Conservation (phyloP, 2,113 vertebrate species). For the Gobiocypris rarus region DNA sequence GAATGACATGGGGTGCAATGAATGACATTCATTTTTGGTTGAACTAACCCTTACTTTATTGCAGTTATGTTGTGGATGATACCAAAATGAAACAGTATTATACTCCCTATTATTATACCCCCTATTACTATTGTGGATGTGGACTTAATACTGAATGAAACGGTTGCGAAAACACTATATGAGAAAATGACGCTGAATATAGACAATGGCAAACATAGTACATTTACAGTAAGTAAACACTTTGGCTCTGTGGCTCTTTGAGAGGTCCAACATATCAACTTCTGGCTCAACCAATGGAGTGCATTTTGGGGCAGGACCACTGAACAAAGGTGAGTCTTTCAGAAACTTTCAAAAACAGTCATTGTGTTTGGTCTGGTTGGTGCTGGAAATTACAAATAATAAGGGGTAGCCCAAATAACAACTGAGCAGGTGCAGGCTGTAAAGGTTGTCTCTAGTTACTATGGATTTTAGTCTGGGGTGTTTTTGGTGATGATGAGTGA, state of each 20-base stretch:
- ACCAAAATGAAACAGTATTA: no score
- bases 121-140: no score
- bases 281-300: background rate
- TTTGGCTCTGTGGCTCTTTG: background rate
- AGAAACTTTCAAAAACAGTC: conserved; percentile 11
- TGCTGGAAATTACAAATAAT: background rate
- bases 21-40: no score
- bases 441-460: conserved; percentile 24
- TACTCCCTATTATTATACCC: no score
- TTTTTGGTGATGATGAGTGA: conserved; percentile 28
- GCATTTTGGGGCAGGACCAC: background rate
- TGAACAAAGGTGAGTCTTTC: background rate
- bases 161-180: no score
- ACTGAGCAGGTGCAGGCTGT: conserved; percentile 31
- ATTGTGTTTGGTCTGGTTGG: background rate
- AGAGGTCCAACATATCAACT: no score
- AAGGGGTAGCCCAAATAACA: background rate
- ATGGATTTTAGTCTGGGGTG: conserved; percentile 9
- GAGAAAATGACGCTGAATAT: background rate
- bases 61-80: no score
- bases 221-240: background rate
- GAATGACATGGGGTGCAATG: no score
- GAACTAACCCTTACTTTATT: no score
- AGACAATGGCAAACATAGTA: background rate
- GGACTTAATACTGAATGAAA: no score